Percentiles rank a stretch among this genome's conserved stretches.
These are phyloP conservation scores for Tubulanus polymorphus DNA, from an alignment of 2,888 invertebrate genomes.

Conservation along the genomic window DNA sequence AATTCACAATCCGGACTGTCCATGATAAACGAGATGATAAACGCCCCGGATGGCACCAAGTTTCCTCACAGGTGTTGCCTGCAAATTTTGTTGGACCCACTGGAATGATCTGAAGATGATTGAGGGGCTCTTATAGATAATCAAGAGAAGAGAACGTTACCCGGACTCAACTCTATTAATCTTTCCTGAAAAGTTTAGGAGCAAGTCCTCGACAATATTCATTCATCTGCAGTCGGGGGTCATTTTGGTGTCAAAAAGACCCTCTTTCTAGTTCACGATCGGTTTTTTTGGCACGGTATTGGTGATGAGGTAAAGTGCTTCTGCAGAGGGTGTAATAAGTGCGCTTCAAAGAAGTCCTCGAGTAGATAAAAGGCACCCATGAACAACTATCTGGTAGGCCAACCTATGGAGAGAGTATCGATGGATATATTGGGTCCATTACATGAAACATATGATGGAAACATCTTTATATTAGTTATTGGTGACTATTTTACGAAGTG, in stretches of 20 bases:
- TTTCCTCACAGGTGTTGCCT: too few relatives aligned
- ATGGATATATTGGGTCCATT: constrained; percentile 12
- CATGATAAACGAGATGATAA: too few relatives aligned
- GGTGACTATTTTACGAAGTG: constrained; percentile 10
- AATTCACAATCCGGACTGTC: constrained; percentile 15
- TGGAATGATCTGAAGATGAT: too few relatives aligned
- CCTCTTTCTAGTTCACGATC: constrained; percentile 6
- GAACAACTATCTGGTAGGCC: constrained; percentile 4
- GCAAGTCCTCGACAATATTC: too few relatives aligned
- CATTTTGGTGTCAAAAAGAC: constrained; percentile 24
- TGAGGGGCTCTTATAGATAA: too few relatives aligned
- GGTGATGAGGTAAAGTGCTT: constrained; percentile 11
- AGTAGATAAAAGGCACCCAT: constrained; percentile 5
- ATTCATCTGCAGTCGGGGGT: constrained; percentile 12
- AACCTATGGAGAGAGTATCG: constrained; percentile 1
- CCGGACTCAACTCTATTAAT: too few relatives aligned
- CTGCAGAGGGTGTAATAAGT: constrained; percentile 16
- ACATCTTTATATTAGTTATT: constrained; percentile 9
- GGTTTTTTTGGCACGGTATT: constrained; percentile 22
- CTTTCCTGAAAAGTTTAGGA: too few relatives aligned
- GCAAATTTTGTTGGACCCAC: too few relatives aligned
- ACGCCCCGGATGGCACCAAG: too few relatives aligned
- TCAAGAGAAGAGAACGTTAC: too few relatives aligned
- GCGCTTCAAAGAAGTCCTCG: constrained; percentile 11
- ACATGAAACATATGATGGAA: constrained; percentile 2